These are phyloP conservation scores for Lanius collurio DNA, from an alignment of 2,113 vertebrate species.

Conservation along the genomic window DNA sequence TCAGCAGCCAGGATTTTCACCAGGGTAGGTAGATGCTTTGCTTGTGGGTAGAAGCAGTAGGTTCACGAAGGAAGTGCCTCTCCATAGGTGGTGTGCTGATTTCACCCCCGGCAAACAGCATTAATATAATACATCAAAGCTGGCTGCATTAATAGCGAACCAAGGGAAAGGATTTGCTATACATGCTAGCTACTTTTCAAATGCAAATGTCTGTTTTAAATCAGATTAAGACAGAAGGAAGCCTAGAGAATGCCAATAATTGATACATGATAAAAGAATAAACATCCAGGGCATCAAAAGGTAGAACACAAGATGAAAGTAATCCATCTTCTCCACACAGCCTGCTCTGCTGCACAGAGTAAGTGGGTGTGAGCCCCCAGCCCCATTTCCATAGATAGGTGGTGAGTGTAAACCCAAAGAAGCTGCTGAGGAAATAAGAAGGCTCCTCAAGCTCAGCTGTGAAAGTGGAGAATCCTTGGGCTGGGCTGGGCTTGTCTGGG, in stretches of 20 bases:
- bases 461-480: neutral
- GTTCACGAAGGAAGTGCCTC: conserved; percentile 9
- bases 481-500: neutral
- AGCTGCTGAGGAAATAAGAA: neutral
- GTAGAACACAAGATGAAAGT: neutral
- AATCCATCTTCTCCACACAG: neutral
- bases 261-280: conserved; percentile 44
- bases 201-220: conserved; percentile 59
- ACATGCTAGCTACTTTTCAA: conserved; percentile 56
- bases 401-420: neutral
- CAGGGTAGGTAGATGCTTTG: neutral
- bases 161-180: conserved; percentile 42
- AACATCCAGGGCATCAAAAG: conserved; percentile 33
- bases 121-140: conserved; percentile 51
- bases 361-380: neutral
- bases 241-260: conserved; percentile 40
- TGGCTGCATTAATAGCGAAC: conserved; percentile 13
- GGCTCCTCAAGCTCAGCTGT: neutral
- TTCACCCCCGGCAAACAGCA: conserved; percentile 38
- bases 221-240: conserved; percentile 62
- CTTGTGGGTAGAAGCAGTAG: neutral
- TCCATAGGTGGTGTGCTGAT: conserved; percentile 33
- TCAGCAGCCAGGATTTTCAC: neutral
- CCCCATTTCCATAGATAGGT: neutral
- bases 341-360: neutral